These are phyloP conservation scores for Talpa occidentalis DNA, from an alignment of 2,113 vertebrate species.

Conservation along the genomic window DNA sequence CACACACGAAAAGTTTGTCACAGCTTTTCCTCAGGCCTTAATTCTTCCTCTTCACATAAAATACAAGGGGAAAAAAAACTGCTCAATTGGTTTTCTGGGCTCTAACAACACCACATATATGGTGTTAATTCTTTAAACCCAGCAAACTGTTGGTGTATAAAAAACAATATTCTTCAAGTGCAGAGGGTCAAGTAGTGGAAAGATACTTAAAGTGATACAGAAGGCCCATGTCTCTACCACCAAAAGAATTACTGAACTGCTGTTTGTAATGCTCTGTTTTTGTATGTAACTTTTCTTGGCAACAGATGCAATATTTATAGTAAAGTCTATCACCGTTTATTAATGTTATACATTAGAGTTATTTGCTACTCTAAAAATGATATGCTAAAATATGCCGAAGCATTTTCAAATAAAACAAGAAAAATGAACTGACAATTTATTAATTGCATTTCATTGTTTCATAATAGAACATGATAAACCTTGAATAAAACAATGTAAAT, in stretches of 20 bases:
- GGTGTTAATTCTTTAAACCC: conserved; percentile 62
- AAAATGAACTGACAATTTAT: conserved; percentile 82
- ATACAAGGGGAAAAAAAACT: neutral
- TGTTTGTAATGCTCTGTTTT: conserved; percentile 82
- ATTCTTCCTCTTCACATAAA: conserved; percentile 43
- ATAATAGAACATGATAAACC: conserved; percentile 76
- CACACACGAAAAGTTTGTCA: conserved; percentile 46
- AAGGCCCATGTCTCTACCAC: conserved; percentile 75
- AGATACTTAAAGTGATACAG: conserved; percentile 77
- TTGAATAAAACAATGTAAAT: conserved; percentile 83
- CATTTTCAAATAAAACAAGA: conserved; percentile 84
- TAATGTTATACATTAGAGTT: conserved; percentile 88
- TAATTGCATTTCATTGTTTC: conserved; percentile 85
- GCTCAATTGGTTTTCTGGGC: neutral
- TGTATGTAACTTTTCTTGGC: conserved; percentile 87
- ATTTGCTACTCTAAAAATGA: conserved; percentile 85
- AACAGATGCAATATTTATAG: conserved; percentile 88
- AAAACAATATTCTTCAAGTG: conserved; percentile 72
- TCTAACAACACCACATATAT: conserved; percentile 58
- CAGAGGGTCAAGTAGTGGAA: conserved; percentile 54
- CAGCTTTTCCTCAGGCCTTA: conserved; percentile 24
- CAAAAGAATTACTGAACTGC: conserved; percentile 76
- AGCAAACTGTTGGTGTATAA: conserved; percentile 69
- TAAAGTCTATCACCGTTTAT: conserved; percentile 91
- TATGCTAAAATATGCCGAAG: conserved; percentile 87